Conservation (phyloP, 1,140 invertebrate species). For the Drosophila rufa region DNA sequence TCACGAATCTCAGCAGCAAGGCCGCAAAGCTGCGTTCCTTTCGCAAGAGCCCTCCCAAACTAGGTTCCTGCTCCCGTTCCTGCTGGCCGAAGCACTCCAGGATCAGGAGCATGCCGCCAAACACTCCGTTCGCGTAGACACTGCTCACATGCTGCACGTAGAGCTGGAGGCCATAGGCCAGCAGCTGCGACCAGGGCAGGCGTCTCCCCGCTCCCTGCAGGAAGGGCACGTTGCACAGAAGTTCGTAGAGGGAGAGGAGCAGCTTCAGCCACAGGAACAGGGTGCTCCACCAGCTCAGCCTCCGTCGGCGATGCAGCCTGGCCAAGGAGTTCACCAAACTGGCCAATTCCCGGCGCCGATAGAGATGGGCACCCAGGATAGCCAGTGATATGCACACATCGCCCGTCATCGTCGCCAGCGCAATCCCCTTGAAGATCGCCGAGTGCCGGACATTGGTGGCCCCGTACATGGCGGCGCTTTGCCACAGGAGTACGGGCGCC, state of each 20-base stretch:
- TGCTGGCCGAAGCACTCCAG: slow-evolving; percentile 42
- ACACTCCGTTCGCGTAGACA: slow-evolving; percentile 65
- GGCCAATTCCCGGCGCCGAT: slow-evolving; percentile 41
- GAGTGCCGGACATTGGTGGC: slow-evolving; percentile 66
- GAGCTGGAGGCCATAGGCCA: slow-evolving; percentile 59
- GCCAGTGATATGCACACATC: slow-evolving; percentile 60
- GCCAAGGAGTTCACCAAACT: slow-evolving; percentile 38
- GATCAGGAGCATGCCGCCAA: slow-evolving; percentile 57
- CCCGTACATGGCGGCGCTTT: slow-evolving; percentile 58
- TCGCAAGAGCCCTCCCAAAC: neutral
- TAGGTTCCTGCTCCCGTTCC: neutral
- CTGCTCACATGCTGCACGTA: slow-evolving; percentile 73
- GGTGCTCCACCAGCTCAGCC: slow-evolving; percentile 28
- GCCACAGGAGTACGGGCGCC: slow-evolving; percentile 52
- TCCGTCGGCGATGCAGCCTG: slow-evolving; percentile 15
- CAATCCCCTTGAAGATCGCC: slow-evolving; percentile 57
- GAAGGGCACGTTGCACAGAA: slow-evolving; percentile 71
- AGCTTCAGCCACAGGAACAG: slow-evolving; percentile 65
- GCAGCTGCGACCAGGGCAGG: slow-evolving; percentile 57
- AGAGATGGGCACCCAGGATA: slow-evolving; percentile 46
- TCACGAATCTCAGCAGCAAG: slow-evolving; percentile 29
- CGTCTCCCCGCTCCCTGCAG: slow-evolving; percentile 38
- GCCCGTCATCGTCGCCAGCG: slow-evolving; percentile 53
- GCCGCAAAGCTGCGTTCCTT: slow-evolving; percentile 28
- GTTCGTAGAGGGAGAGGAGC: slow-evolving; percentile 63